phyloP scores from a whole-genome alignment of 2,797 vertebrate genomes.

The Rhinichthys osculus region DNA sequence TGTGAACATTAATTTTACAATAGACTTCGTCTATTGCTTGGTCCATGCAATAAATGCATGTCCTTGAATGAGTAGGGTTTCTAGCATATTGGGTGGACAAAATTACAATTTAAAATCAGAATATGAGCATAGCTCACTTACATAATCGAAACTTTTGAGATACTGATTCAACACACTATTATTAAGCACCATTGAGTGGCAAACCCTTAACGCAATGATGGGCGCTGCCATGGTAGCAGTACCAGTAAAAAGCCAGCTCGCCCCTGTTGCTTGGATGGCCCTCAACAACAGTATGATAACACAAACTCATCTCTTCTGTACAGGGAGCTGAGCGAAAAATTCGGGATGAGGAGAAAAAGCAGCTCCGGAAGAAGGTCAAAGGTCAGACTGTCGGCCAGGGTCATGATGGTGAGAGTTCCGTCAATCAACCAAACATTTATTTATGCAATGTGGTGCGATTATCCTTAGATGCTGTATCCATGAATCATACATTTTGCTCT shows the following conservation, averaged over 20 bases:
- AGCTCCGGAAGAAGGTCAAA: constrained; percentile 94
- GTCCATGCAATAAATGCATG: background rate
- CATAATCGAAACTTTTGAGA: background rate
- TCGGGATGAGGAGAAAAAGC: constrained; percentile 95
- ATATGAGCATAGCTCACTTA: too few species aligned
- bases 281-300: background rate
- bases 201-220: background rate
- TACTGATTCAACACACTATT: background rate
- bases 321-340: constrained; percentile 98
- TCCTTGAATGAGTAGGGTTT: background rate
- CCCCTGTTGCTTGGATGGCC: background rate
- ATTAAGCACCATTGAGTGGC: background rate
- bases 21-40: background rate
- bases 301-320: background rate
- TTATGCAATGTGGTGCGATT: background rate
- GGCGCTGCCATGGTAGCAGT: background rate
- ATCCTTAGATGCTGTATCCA: background rate
- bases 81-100: background rate
- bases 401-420: constrained; percentile 42
- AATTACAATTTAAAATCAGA: background rate
- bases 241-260: background rate
- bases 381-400: constrained; percentile 67
- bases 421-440: background rate
- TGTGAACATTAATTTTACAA: background rate
- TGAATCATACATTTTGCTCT: background rate